phyloP scores from a whole-genome alignment of 2,797 vertebrate genomes.

The Myotis findleyi region DNA sequence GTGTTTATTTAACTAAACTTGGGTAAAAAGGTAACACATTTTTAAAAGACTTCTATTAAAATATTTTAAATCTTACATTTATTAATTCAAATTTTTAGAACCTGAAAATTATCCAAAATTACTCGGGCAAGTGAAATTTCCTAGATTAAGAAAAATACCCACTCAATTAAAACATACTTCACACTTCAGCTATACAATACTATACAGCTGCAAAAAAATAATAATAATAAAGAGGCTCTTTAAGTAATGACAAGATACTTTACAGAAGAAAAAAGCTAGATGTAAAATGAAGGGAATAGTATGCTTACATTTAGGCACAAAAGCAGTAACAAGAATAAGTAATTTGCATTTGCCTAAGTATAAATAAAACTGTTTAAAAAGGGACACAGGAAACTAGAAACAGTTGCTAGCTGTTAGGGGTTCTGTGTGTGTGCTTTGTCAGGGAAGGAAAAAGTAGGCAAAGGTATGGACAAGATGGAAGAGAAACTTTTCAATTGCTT shows the following conservation, averaged over 20 bases:
- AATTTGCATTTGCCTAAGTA: background rate
- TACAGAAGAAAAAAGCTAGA: slow-evolving; percentile 27
- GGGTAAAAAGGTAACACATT: background rate
- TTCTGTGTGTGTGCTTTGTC: background rate
- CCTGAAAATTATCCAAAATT: slow-evolving; percentile 48
- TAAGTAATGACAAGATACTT: background rate
- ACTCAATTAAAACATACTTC: slow-evolving; percentile 5
- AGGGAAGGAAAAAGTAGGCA: background rate
- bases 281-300: background rate
- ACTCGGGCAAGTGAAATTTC: background rate
- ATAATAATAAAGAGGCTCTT: background rate
- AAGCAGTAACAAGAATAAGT: background rate
- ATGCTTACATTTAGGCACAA: background rate
- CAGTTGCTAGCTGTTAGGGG: background rate
- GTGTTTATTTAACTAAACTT: slow-evolving; percentile 12
- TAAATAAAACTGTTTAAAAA: background rate
- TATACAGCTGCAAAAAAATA: background rate
- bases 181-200: slow-evolving; percentile 15
- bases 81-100: slow-evolving; percentile 49
- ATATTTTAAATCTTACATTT: slow-evolving; percentile 27
- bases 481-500: background rate
- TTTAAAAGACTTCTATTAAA: slow-evolving; percentile 10
- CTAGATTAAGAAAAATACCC: slow-evolving; percentile 50
- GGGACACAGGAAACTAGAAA: background rate
- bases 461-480: background rate